Percentiles rank a stretch among this genome's conserved stretches.
Evolutionary conservation across 2,797 vertebrate species (phyloP).

Genomic region (Valencia hispanica): DNA sequence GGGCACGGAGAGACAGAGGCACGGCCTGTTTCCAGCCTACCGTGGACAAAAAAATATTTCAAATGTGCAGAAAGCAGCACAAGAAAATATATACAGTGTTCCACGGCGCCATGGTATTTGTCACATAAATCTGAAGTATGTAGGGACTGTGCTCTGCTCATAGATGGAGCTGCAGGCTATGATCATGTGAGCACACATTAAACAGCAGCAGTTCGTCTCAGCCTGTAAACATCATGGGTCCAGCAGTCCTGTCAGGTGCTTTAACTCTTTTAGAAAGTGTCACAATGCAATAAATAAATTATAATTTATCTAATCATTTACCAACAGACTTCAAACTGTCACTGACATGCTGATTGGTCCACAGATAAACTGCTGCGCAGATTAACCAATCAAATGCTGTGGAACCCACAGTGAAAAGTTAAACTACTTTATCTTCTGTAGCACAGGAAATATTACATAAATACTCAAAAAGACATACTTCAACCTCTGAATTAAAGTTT

Average conservation of each 20-base stretch:
- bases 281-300: too few relatives aligned
- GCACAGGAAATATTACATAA: not conserved
- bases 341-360: not conserved
- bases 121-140: slow-evolving; percentile 5
- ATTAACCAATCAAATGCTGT: not conserved
- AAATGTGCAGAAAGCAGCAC: slow-evolving; percentile 32
- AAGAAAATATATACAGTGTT: slow-evolving; percentile 13
- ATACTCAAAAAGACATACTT: too few relatives aligned
- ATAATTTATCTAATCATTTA: not conserved
- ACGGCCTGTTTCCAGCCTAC: slow-evolving; percentile 53
- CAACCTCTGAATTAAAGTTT: too few relatives aligned
- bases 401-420: not conserved
- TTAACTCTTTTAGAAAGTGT: not conserved
- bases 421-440: not conserved
- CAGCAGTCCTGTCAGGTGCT: not conserved
- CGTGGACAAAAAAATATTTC: slow-evolving; percentile 48
- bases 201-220: not conserved
- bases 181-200: not conserved
- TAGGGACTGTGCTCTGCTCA: not conserved
- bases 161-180: not conserved
- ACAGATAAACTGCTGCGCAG: too few relatives aligned
- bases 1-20: slow-evolving; percentile 64
- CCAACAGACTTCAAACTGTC: not conserved
- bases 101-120: not conserved
- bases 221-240: not conserved